Evolutionary conservation across 64 coral and sea anemone genomes (phyloP), one percentile per base, ranked within the genome.

Genomic region (Acropora yongei): DNA sequence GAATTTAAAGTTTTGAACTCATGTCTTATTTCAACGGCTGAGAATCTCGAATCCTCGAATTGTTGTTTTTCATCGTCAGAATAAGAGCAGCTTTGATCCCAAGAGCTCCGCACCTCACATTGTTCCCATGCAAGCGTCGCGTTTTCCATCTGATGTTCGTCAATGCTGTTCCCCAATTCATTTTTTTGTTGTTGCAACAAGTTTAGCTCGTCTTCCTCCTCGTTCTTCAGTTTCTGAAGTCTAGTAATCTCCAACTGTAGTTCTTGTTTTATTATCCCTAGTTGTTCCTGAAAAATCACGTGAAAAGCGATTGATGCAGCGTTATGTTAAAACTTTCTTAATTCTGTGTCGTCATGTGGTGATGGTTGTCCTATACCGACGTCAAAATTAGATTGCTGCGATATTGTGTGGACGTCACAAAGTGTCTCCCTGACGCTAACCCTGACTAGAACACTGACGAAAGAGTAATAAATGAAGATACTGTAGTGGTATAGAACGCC

Each of bases 141-240:
- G 41, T 78, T 82, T 57, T 94, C 87, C 76, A 84, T 74, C 72
- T 93, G 86, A n/a, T 94, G 77, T 40, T 82, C 81, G 9, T 79
- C 68, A 49, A 97, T 45, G 20, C 73, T 55, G 16, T 75, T 88
- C 13, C 94, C 95, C 57, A 97, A 72, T n/a, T 97, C 95, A 44
- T 58, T 74, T 49, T 79, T 94, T 77, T 94, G 77, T 45, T 74
- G 77, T 78, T 77, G 83, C 71, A 97, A 60, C 49, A 42, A 55
- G 5, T 14, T 76, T 43, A 91, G 47, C 5, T 91, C 85, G 16
- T 87, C 76, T 78, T 97, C 92, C 83, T 97, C 95, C n/a, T 93
- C 75, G 53, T 78, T 72, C 86, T 91, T 94, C 3, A 76, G 45
- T 48, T 87, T 93, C 18, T 78, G 80, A 13, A 89, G 88, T 41